Evolutionary conservation across 2,113 vertebrate genomes (phyloP).

Genomic region (Puffinus mauretanicus): DNA sequence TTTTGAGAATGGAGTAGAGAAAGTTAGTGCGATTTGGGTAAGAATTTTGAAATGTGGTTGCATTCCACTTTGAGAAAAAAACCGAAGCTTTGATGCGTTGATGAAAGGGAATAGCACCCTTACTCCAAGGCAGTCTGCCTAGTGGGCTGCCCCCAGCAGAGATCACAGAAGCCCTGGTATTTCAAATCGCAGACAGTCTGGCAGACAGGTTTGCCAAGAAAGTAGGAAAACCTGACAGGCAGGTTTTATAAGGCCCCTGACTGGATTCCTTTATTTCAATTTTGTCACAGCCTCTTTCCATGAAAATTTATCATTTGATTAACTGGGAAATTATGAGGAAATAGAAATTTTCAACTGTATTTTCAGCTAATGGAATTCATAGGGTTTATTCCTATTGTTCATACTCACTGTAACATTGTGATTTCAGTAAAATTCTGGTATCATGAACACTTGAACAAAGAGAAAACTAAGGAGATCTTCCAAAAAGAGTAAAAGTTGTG

Average conservation of each 20-base stretch:
- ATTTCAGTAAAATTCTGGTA: neutral
- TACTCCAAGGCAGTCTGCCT: neutral
- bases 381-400: neutral
- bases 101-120: slow-evolving; percentile 15
- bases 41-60: neutral
- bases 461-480: neutral
- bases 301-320: neutral
- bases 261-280: neutral
- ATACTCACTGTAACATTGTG: rapidly evolving
- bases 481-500: neutral
- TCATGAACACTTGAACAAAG: neutral
- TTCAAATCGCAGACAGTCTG: neutral
- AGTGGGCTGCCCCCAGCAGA: slow-evolving; percentile 3
- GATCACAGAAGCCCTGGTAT: slow-evolving; percentile 6
- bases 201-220: neutral
- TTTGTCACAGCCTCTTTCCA: neutral
- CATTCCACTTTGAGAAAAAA: neutral
- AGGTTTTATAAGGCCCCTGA: neutral
- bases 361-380: neutral
- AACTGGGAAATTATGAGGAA: neutral
- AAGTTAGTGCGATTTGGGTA: neutral
- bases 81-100: neutral
- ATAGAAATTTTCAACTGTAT: neutral
- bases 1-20: neutral
- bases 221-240: neutral